These are phyloP conservation scores for Morelia viridis DNA, from an alignment of 2,797 vertebrate species.

Conservation along the genomic window DNA sequence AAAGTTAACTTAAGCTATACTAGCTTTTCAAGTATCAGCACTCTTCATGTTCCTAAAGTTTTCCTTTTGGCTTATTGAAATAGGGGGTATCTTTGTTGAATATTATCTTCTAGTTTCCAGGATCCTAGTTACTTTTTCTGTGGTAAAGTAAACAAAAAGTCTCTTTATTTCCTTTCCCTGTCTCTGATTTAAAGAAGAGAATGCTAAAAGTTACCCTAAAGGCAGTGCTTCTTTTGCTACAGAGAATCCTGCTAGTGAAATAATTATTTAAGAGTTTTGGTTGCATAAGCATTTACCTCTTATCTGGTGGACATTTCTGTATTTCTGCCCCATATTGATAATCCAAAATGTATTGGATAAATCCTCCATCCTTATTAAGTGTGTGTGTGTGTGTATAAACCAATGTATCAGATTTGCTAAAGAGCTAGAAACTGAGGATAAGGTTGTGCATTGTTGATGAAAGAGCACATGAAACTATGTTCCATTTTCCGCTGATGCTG, in stretches of 20 bases:
- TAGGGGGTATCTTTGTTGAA: constrained; percentile 8
- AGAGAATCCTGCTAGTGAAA: not conserved
- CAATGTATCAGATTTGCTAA: not conserved
- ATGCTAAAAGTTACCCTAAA: not conserved
- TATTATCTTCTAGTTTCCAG: constrained; percentile 1
- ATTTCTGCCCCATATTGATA: not conserved
- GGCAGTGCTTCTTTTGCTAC: not conserved
- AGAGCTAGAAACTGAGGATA: not conserved
- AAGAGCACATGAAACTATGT: not conserved
- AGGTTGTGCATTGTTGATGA: not conserved
- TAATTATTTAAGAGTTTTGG: constrained; percentile 16
- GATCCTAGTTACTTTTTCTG: constrained; percentile 22
- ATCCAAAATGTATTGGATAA: not conserved
- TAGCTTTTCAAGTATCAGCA: not conserved
- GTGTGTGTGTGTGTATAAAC: not conserved
- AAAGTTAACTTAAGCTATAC: not conserved
- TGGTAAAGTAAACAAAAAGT: constrained; percentile 10
- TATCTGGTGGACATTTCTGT: constrained; percentile 11
- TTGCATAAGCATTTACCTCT: not conserved
- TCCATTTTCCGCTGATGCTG: not conserved
- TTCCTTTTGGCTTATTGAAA: not conserved
- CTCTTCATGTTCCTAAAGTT: not conserved
- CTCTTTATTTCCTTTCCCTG: not conserved
- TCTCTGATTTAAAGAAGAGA: not conserved
- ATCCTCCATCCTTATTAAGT: not conserved